Evolutionary conservation across 2,797 vertebrate genomes (phyloP).

Genomic region (Aphelocoma californica): DNA sequence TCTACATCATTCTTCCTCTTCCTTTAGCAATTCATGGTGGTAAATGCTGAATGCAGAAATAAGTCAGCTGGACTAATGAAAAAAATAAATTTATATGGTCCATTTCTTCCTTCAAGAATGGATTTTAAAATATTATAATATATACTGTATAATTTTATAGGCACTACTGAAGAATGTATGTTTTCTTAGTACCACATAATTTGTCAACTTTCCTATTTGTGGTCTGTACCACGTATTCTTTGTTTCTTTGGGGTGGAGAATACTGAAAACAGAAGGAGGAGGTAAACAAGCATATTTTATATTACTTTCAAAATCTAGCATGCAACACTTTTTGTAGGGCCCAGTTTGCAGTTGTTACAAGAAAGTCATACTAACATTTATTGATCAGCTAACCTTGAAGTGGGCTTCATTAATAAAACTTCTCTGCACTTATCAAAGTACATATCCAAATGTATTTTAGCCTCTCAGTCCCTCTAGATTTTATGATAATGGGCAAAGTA

Average conservation of each 20-base stretch:
- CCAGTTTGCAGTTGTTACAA: not conserved
- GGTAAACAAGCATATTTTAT: not conserved
- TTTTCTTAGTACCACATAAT: not conserved
- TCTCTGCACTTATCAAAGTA: not conserved
- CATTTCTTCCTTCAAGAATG: not conserved
- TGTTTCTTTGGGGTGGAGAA: not conserved
- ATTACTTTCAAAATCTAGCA: not conserved
- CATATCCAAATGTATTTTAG: not conserved
- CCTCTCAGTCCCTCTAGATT: not conserved
- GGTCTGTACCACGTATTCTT: not conserved
- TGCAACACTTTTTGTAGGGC: not conserved
- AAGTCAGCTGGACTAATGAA: not conserved
- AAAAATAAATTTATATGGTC: not conserved
- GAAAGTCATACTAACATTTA: not conserved
- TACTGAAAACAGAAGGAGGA: not conserved
- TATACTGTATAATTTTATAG: not conserved
- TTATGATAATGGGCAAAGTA: not conserved
- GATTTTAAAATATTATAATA: not conserved
- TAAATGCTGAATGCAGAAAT: not conserved
- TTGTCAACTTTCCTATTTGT: not conserved
- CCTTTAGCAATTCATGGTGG: not conserved
- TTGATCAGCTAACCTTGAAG: not conserved
- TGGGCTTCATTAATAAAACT: not conserved
- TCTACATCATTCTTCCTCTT: not conserved
- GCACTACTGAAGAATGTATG: not conserved